Conservation (phyloP, 1,140 invertebrate genomes). For the Mycetomoellerius zeteki region DNA sequence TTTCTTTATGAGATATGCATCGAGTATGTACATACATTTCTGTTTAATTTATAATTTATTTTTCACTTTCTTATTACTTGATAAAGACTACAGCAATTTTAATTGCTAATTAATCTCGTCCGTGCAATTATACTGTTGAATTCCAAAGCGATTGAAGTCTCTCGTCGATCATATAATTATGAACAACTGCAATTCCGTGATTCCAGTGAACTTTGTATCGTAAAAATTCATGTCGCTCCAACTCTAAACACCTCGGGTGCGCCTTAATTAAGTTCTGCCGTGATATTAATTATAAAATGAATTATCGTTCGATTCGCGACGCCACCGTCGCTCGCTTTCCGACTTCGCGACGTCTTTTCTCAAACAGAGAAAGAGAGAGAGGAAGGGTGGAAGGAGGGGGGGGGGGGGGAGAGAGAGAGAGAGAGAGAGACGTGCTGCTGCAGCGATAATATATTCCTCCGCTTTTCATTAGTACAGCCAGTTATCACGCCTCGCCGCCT, state of each 20-base stretch:
- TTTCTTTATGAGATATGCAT: background rate
- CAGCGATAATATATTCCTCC: constrained; percentile 37
- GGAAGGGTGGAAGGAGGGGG: too few relatives aligned
- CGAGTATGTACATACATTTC: background rate
- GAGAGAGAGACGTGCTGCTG: background rate
- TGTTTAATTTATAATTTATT: background rate
- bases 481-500: constrained; percentile 22
- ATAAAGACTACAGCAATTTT: background rate
- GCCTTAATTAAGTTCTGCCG: constrained; percentile 38
- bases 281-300: constrained; percentile 54
- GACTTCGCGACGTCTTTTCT: constrained; percentile 8
- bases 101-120: background rate
- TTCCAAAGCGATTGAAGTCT: background rate
- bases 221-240: constrained; percentile 36
- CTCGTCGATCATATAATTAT: constrained; percentile 4
- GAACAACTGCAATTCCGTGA: constrained; percentile 29
- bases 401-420: too few relatives aligned
- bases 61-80: background rate
- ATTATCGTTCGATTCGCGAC: constrained; percentile 32
- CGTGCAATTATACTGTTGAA: background rate
- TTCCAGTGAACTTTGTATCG: constrained; percentile 28
- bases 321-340: background rate
- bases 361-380: background rate
- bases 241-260: constrained; percentile 24
- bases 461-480: constrained; percentile 45